Evolutionary conservation across 2,797 vertebrate genomes (phyloP).

Genomic region (Phrynocephalus guinanensis): DNA sequence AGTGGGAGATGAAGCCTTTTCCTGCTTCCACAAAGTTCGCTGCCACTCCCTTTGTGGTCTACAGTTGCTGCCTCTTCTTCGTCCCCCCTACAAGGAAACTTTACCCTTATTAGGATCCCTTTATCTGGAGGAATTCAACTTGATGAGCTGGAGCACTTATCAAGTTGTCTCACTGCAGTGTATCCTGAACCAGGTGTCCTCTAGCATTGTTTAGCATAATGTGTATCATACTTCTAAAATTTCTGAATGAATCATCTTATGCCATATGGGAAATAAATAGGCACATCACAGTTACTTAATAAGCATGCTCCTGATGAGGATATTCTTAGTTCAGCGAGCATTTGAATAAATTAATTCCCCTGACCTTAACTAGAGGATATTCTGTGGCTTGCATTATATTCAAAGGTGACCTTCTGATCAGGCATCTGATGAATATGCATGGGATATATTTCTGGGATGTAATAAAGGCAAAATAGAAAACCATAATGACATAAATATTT

Average conservation of each 20-base stretch:
- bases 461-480: background rate
- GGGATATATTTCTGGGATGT: slow-evolving; percentile 1
- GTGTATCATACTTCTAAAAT: background rate
- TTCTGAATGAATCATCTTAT: background rate
- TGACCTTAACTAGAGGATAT: slow-evolving; percentile 10
- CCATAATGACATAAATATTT: background rate
- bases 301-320: background rate
- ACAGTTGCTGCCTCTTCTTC: too few relatives aligned
- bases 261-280: background rate
- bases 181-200: too few relatives aligned
- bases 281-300: background rate
- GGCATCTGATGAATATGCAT: slow-evolving; percentile 19
- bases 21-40: too few relatives aligned
- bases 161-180: too few relatives aligned
- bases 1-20: too few relatives aligned
- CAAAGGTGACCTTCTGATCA: slow-evolving; percentile 14
- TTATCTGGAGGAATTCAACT: too few relatives aligned
- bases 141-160: too few relatives aligned
- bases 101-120: too few relatives aligned
- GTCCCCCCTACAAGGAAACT: too few relatives aligned
- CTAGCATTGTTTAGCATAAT: background rate
- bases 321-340: slow-evolving; percentile 7
- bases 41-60: too few relatives aligned
- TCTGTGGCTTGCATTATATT: background rate
- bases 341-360: slow-evolving; percentile 11